Percentiles rank a stretch among this genome's conserved stretches.
phyloP scores from a whole-genome alignment of 2,888 invertebrate genomes.

The Saturnia japonica region DNA sequence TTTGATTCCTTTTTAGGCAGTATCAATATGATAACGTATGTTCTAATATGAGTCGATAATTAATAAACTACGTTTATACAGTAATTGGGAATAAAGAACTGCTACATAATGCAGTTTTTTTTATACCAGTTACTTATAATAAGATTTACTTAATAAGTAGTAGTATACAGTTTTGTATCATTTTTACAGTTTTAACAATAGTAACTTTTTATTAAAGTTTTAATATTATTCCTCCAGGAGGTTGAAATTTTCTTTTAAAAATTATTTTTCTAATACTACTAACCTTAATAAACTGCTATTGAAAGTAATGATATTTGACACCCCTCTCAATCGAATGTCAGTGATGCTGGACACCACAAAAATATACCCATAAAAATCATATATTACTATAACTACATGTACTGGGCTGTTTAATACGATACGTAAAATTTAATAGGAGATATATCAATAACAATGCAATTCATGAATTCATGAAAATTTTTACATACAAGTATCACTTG shows the following conservation, averaged over 20 bases:
- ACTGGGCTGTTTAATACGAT: too few relatives aligned
- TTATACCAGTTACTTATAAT: too few relatives aligned
- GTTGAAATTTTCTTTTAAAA: not conserved
- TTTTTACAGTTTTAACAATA: not conserved
- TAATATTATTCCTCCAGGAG: not conserved
- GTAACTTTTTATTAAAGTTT: not conserved
- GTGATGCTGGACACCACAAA: not conserved
- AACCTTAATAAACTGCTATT: not conserved
- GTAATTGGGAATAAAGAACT: not conserved
- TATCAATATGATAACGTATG: not conserved
- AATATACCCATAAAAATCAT: not conserved
- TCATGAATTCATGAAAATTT: too few relatives aligned
- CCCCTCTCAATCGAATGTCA: not conserved
- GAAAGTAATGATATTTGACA: not conserved
- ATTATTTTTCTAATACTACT: not conserved
- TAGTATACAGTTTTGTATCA: too few relatives aligned
- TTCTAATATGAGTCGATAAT: not conserved
- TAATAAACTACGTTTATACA: not conserved
- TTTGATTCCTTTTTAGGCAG: constrained; percentile 1
- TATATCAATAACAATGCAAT: too few relatives aligned
- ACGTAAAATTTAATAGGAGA: too few relatives aligned
- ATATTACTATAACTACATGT: not conserved
- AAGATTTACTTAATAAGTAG: too few relatives aligned
- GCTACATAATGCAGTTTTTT: not conserved
- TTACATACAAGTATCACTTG: not conserved